Conservation (phyloP, 1,140 invertebrate genomes). For the Leptopilina boulardi region DNA sequence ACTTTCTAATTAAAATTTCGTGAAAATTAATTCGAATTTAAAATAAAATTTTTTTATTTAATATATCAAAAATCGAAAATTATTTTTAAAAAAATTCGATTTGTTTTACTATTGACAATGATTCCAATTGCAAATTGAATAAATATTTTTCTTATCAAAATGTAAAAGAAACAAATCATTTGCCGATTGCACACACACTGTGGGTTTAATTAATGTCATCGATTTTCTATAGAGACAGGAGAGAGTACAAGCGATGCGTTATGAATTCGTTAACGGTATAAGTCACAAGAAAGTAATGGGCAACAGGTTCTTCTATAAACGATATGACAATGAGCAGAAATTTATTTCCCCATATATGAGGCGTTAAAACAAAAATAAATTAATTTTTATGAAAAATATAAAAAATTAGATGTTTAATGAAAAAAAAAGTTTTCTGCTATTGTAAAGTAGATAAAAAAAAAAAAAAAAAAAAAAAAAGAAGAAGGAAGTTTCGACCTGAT, state of each 20-base stretch:
- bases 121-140: background rate
- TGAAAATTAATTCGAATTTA: too few relatives aligned
- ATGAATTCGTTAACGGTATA: slow-evolving; percentile 50
- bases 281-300: slow-evolving; percentile 47
- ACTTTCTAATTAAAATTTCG: too few relatives aligned
- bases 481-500: slow-evolving; percentile 24
- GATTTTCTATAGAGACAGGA: slow-evolving; percentile 20
- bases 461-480: background rate
- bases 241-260: slow-evolving; percentile 42
- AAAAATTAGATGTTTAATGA: too few relatives aligned
- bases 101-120: background rate
- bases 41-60: too few relatives aligned
- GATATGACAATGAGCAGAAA: slow-evolving; percentile 11
- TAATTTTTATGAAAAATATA: background rate
- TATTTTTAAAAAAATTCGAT: too few relatives aligned
- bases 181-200: background rate
- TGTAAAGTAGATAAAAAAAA: background rate
- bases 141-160: background rate
- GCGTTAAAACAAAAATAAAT: background rate
- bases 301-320: slow-evolving; percentile 43
- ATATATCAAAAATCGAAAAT: too few relatives aligned
- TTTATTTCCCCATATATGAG: slow-evolving; percentile 9
- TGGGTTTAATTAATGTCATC: slow-evolving; percentile 25
- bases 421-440: too few relatives aligned
- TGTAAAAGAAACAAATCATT: slow-evolving; percentile 14